Evolutionary conservation across 2,797 vertebrate species (phyloP).

Genomic region (Alfaro cultratus): DNA sequence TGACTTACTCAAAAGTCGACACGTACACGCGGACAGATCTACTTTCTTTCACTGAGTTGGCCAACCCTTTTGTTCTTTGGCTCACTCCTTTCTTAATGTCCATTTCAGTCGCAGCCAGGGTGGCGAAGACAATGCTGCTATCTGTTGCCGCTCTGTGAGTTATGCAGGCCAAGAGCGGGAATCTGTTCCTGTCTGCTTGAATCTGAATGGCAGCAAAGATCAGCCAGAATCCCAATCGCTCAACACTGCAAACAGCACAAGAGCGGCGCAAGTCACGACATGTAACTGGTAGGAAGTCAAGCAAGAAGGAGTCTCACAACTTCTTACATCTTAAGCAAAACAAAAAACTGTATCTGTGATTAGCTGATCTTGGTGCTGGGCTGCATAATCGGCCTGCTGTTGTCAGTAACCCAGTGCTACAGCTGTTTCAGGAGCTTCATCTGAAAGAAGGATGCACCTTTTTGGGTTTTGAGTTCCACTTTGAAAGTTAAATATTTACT

Average conservation of each 20-base stretch:
- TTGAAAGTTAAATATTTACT: conserved; percentile 54
- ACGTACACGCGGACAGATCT: conserved; percentile 3
- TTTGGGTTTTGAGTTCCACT: conserved; percentile 29
- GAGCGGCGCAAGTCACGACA: conserved; percentile 51
- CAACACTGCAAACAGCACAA: conserved; percentile 28
- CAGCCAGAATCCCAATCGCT: conserved; percentile 31
- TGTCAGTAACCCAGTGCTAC: conserved; percentile 13
- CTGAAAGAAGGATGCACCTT: conserved; percentile 27
- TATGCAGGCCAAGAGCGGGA: conserved; percentile 4
- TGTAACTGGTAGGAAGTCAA: conserved; percentile 29
- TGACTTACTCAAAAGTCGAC: neutral
- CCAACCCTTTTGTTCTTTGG: neutral
- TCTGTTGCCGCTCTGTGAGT: conserved; percentile 36
- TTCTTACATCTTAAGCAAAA: conserved; percentile 17
- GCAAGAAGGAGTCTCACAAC: conserved; percentile 3
- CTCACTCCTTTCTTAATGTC: conserved; percentile 24
- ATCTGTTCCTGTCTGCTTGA: conserved; percentile 20
- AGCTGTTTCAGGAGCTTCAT: conserved; percentile 16
- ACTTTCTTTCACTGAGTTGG: neutral
- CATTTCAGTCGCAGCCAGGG: conserved; percentile 48
- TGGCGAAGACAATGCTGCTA: conserved; percentile 45
- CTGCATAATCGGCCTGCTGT: conserved; percentile 24
- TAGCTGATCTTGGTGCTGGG: conserved; percentile 11
- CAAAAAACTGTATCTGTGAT: neutral
- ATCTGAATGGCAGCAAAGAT: conserved; percentile 16